Evolutionary conservation across 2,888 invertebrate species (phyloP).

Genomic region (Orthonevra nobilis): DNA sequence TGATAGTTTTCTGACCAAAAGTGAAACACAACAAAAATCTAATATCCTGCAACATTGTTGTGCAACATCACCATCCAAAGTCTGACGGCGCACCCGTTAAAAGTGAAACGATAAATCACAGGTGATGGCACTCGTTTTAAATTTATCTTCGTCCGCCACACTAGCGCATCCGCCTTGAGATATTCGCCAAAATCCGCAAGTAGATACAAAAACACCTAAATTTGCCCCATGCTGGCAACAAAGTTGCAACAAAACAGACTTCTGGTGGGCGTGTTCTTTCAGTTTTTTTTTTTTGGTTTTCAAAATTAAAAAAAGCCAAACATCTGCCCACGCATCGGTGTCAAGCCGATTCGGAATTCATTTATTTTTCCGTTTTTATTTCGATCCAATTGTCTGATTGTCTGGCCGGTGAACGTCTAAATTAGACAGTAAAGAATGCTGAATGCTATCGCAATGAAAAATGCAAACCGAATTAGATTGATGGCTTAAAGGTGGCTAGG

Average conservation of each 20-base stretch:
- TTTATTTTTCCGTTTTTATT: not conserved
- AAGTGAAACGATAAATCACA: slow-evolving; percentile 27
- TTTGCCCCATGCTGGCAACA: slow-evolving; percentile 24
- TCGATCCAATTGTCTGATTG: slow-evolving; percentile 55
- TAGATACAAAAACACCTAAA: not conserved
- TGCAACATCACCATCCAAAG: too few relatives aligned
- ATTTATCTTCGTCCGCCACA: not conserved
- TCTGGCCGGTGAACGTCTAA: slow-evolving; percentile 62
- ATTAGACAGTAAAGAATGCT: slow-evolving; percentile 58
- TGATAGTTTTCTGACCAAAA: too few relatives aligned
- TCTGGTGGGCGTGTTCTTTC: slow-evolving; percentile 38
- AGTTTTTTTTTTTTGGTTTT: not conserved
- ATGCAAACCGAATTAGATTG: slow-evolving; percentile 59
- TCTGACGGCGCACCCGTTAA: not conserved
- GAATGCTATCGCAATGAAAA: slow-evolving; percentile 57
- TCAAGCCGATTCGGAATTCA: slow-evolving; percentile 24
- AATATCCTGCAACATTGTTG: too few relatives aligned
- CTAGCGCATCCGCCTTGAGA: not conserved
- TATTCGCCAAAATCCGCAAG: not conserved
- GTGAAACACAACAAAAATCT: too few relatives aligned
- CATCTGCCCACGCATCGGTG: slow-evolving; percentile 50
- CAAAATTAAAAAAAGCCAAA: slow-evolving; percentile 26
- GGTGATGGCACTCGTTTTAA: slow-evolving; percentile 18
- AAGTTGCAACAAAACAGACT: slow-evolving; percentile 13
- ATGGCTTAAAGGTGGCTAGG: slow-evolving; percentile 20